phyloP scores from a whole-genome alignment of 2,113 vertebrate species.

The Spheniscus mendiculus region DNA sequence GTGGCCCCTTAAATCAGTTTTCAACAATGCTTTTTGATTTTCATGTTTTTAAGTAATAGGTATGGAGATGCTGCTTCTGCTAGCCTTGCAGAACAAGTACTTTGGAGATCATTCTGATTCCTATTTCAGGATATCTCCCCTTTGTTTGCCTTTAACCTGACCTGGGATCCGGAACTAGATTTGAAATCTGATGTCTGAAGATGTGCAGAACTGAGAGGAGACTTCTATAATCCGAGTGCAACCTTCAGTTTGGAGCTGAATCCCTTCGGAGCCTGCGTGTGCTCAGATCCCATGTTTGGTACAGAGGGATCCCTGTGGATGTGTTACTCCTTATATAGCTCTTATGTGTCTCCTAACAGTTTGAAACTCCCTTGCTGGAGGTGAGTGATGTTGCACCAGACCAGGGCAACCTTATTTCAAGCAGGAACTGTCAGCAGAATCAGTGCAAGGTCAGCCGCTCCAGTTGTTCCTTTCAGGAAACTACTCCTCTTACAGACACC shows the following conservation, averaged over 20 bases:
- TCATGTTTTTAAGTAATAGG: neutral
- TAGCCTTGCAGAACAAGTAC: neutral
- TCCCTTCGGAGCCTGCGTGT: neutral
- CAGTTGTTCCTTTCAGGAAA: constrained; percentile 53
- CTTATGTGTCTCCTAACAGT: neutral
- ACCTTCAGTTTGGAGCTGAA: neutral
- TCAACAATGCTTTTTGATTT: neutral
- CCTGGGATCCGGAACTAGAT: neutral
- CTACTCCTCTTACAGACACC: constrained; percentile 12
- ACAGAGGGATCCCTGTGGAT: neutral
- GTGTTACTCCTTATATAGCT: neutral
- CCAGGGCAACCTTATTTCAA: constrained; percentile 18
- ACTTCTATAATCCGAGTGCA: neutral
- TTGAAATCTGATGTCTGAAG: neutral
- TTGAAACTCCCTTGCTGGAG: neutral
- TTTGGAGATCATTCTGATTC: neutral
- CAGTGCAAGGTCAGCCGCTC: neutral
- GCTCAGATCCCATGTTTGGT: neutral
- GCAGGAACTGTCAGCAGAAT: constrained; percentile 41
- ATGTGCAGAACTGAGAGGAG: neutral
- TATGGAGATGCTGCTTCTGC: neutral
- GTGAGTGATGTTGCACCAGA: constrained; percentile 1
- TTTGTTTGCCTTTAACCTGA: neutral
- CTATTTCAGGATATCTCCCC: neutral
- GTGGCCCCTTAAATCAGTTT: neutral